These are phyloP conservation scores for Lycorma delicatula DNA, from an alignment of 1,140 invertebrate genomes.

Conservation along the genomic window DNA sequence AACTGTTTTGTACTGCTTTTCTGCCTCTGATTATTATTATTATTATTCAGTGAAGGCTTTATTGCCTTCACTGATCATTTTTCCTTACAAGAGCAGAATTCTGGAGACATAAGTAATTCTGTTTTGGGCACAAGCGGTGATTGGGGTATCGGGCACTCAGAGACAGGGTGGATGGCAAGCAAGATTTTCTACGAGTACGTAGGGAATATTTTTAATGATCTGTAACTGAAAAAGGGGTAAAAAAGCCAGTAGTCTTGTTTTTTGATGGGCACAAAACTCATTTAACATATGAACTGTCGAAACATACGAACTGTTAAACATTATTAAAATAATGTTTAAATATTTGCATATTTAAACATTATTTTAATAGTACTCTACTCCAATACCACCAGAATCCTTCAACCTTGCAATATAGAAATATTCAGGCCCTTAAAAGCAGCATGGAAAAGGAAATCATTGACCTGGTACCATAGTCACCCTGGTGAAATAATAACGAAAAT, in stretches of 20 bases:
- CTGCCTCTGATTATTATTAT: background rate
- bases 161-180: background rate
- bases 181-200: background rate
- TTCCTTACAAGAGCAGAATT: background rate
- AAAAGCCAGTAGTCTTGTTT: background rate
- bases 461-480: slow-evolving; percentile 7
- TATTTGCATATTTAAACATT: background rate
- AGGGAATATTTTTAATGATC: background rate
- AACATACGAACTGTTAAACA: too few species aligned
- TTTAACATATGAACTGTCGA: background rate
- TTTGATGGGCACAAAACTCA: background rate
- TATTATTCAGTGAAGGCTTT: too few species aligned
- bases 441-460: background rate
- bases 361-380: background rate
- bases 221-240: background rate
- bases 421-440: background rate
- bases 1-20: background rate
- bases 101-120: too few species aligned
- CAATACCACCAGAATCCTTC: background rate
- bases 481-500: slow-evolving; percentile 6
- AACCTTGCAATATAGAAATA: background rate
- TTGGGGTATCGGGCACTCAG: background rate
- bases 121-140: background rate
- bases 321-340: too few species aligned
- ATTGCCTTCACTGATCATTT: background rate